Conservation (phyloP, 1,140 invertebrate species). For the Prorops nasuta region DNA sequence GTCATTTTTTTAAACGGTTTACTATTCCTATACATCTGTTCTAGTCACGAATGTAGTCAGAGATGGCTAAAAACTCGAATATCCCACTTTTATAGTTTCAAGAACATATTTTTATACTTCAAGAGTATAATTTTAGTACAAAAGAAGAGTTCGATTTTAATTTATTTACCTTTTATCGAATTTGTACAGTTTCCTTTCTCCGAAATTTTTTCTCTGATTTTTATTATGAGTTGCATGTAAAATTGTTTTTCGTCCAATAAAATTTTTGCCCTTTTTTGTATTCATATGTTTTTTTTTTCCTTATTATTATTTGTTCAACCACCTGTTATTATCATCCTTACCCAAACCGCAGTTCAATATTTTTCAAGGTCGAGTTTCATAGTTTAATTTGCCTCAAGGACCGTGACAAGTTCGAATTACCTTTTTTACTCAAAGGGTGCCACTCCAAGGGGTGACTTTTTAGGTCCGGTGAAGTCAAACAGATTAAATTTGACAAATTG, state of each 20-base stretch:
- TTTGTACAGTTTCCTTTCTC: slow-evolving; percentile 3
- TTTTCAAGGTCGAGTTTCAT: slow-evolving; percentile 25
- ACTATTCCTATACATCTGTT: slow-evolving; percentile 32
- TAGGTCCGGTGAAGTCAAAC: neutral
- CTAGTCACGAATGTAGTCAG: slow-evolving; percentile 41
- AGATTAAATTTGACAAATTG: slow-evolving; percentile 28
- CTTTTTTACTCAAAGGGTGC: slow-evolving; percentile 27
- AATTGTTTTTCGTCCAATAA: slow-evolving; percentile 20
- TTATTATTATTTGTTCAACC: slow-evolving; percentile 7
- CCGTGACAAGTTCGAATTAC: slow-evolving; percentile 11
- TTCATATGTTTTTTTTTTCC: slow-evolving; percentile 18
- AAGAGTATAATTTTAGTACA: too few species aligned
- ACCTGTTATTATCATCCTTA: too few species aligned
- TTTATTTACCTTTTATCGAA: slow-evolving; percentile 2
- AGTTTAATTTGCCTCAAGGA: slow-evolving; percentile 16
- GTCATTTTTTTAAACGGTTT: slow-evolving; percentile 40
- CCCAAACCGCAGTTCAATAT: too few species aligned
- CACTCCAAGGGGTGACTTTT: slow-evolving; percentile 11
- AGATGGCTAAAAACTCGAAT: too few species aligned
- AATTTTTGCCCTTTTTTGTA: slow-evolving; percentile 15
- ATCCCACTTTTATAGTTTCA: too few species aligned
- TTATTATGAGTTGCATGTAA: slow-evolving; percentile 7
- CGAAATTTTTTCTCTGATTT: slow-evolving; percentile 6
- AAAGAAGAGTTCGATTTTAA: too few species aligned
- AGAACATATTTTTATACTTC: too few species aligned